Evolutionary conservation across 2,113 vertebrate genomes (phyloP).

Genomic region (Cariama cristata): DNA sequence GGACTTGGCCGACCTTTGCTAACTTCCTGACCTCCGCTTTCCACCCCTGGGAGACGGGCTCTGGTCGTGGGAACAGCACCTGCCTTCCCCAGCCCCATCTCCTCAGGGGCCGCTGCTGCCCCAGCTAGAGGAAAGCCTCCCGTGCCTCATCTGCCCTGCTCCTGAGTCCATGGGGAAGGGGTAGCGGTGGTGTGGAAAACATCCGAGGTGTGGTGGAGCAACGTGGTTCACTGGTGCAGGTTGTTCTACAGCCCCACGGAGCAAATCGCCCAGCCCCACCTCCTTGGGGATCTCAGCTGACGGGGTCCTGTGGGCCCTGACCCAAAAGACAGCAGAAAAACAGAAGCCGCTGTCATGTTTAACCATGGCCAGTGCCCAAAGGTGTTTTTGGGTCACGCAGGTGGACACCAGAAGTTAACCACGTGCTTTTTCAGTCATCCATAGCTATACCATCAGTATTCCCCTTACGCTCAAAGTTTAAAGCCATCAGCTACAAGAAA

Average conservation of each 20-base stretch:
- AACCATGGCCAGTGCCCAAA: neutral
- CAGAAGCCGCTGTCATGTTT: neutral
- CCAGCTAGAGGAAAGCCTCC: neutral
- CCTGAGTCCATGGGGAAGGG: accelerated
- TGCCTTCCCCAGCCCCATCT: constrained; percentile 26
- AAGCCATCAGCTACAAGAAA: neutral
- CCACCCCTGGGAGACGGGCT: neutral
- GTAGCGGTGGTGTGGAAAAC: accelerated
- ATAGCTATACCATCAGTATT: neutral
- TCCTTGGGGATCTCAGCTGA: neutral
- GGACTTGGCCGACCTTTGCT: constrained; percentile 52
- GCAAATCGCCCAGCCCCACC: accelerated
- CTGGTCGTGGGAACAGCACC: constrained; percentile 66
- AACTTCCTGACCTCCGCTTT: constrained; percentile 55
- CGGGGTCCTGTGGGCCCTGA: accelerated
- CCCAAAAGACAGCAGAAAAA: neutral
- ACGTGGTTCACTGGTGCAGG: accelerated
- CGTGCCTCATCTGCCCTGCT: neutral
- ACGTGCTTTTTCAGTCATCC: neutral
- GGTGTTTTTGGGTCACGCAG: neutral
- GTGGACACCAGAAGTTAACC: neutral
- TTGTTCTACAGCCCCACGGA: neutral
- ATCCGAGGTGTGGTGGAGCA: neutral
- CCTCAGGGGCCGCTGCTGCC: neutral
- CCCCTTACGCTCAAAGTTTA: neutral